Base-by-base conservation (phyloP, 2,797 vertebrate species). In the Mus caroli region DNA sequence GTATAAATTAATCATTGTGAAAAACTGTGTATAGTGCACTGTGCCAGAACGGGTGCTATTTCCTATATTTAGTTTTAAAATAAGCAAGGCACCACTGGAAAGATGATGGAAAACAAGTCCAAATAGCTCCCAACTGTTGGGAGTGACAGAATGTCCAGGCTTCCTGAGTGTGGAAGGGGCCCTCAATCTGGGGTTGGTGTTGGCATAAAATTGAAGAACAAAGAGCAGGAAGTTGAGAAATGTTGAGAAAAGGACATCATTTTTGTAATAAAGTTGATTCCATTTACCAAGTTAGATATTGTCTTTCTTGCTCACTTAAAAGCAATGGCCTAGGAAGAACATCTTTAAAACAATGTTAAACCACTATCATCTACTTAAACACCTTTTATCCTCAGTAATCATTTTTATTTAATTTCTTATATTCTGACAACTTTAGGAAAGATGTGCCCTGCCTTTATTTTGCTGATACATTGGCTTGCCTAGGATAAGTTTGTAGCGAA, bases 391-490 rank as follows among this genome's bases (percentile, higher is more conserved):
- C 22, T 69, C 17, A 82, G 31, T 31, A 77, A 94, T 77, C 17
- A 37, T 37, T 89, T 73, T 76, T 80, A 91, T 92, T 77, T 79
- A 71, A 93, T 93, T 84, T 20, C 50, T 58, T 19, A 34, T 12
- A 52, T 88, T 76, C 69, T 77, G 37, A 76, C 54, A 92, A 52
- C 26, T 62, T 9, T 46, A 56, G 90, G 37, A 80, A 28, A 67
- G 17, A 80, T 62, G 3, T 43, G 5, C 17, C 40, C 24, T 77
- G 40, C 19, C 31, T 56, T 94, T 73, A 84, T 67, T 71, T 78
- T 78, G 52, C 17, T 82, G 40, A 84, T 24, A 31, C 13, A 73
- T 54, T 58, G 64, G 14, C 64, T 71, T 69, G 34, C 22, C 22
- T 11, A 3, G 12, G 62, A 52, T 86, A 12, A 3, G 10, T 64